Conservation (phyloP, 2,797 vertebrate species). For the Syncerus caffer region DNA sequence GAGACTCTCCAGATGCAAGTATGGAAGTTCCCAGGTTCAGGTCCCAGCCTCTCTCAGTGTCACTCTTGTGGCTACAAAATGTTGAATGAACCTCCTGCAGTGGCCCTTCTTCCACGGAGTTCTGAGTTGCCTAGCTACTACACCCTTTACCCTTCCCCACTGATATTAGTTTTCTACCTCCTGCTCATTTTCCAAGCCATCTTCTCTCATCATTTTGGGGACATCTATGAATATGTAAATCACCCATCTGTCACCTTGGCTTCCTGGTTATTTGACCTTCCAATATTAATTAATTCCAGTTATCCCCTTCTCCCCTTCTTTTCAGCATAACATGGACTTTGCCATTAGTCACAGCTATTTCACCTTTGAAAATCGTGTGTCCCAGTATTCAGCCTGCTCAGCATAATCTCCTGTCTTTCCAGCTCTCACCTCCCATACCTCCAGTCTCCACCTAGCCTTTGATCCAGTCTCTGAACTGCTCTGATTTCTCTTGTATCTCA, state of each 20-base stretch:
- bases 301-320: not conserved
- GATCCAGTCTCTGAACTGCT: not conserved
- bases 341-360: not conserved
- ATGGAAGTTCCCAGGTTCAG: not conserved
- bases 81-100: not conserved
- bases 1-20: not conserved
- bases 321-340: not conserved
- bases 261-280: not conserved
- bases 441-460: not conserved
- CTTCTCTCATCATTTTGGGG: not conserved
- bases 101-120: not conserved
- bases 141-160: not conserved
- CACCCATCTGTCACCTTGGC: not conserved
- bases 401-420: not conserved
- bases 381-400: not conserved
- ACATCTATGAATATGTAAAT: not conserved
- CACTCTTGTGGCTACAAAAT: not conserved
- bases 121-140: not conserved
- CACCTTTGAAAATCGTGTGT: not conserved
- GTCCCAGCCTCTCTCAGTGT: not conserved
- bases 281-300: not conserved
- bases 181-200: not conserved
- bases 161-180: not conserved
- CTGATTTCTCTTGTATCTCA: not conserved
- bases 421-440: not conserved